phyloP scores from a whole-genome alignment of 2,888 invertebrate genomes.

The Apamea epomidion region DNA sequence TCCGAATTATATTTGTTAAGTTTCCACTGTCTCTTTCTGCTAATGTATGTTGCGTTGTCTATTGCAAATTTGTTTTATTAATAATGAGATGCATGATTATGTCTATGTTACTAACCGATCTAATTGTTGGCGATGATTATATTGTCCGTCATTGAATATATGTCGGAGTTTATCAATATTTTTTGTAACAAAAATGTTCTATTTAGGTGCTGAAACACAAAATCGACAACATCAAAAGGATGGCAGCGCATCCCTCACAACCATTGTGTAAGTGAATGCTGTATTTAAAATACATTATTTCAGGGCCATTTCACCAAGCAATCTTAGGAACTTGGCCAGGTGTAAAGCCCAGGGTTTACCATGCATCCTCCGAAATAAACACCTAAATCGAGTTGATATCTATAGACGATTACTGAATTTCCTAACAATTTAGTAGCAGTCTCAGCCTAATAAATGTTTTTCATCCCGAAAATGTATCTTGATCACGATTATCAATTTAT shows the following conservation, averaged over 20 bases:
- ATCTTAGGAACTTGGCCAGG: not conserved
- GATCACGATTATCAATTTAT: not conserved
- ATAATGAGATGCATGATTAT: slow-evolving; percentile 75
- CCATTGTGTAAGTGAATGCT: slow-evolving; percentile 96
- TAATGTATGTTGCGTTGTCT: slow-evolving; percentile 71
- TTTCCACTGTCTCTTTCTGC: slow-evolving; percentile 72
- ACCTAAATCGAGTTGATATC: not conserved
- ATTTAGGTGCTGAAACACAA: slow-evolving; percentile 97
- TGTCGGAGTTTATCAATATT: slow-evolving; percentile 23
- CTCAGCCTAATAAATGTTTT: not conserved
- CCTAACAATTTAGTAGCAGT: not conserved
- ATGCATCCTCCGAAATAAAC: not conserved
- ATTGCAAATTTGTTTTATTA: slow-evolving; percentile 70
- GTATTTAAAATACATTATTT: slow-evolving; percentile 29
- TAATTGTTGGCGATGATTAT: slow-evolving; percentile 52
- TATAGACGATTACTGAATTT: not conserved
- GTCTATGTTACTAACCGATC: slow-evolving; percentile 68
- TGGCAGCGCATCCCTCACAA: slow-evolving; percentile 98
- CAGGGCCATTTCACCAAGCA: not conserved
- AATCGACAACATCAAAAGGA: slow-evolving; percentile 97
- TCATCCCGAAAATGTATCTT: not conserved
- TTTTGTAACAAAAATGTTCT: slow-evolving; percentile 65
- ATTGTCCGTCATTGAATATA: slow-evolving; percentile 2
- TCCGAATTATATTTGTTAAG: slow-evolving; percentile 66
- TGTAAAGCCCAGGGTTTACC: not conserved